A percentile compares a stretch with the other conserved stretches of the same genome.
Evolutionary conservation across 35 echinoderm and acorn worm species (phyloP).

Genomic region (Amphiura filiformis): DNA sequence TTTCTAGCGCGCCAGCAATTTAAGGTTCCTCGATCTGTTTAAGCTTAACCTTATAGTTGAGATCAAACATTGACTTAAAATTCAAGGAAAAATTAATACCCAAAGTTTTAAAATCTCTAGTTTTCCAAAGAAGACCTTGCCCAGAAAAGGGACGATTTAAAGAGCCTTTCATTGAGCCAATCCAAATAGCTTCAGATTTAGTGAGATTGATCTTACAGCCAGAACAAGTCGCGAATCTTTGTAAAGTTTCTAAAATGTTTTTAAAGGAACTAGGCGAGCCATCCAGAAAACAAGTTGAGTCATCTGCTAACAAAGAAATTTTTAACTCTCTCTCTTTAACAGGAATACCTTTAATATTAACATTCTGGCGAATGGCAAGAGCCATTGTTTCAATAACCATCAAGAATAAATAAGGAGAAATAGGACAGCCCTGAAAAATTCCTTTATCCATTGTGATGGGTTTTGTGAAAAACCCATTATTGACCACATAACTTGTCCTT

Average conservation of each 20-base stretch:
- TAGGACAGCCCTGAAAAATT: slow-evolving; percentile 15
- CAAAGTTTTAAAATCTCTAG: too few species aligned
- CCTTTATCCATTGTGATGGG: neutral
- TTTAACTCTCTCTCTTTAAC: neutral
- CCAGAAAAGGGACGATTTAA: too few species aligned
- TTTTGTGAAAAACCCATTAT: slow-evolving; percentile 4
- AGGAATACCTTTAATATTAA: slow-evolving; percentile 11
- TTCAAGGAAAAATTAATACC: too few species aligned
- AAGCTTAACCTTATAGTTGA: neutral
- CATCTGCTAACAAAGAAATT: slow-evolving; percentile 22
- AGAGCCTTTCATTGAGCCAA: neutral
- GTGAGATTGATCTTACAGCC: neutral
- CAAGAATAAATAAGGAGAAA: slow-evolving; percentile 23
- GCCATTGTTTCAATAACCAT: slow-evolving; percentile 3
- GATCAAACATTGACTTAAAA: too few species aligned
- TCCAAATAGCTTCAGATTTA: slow-evolving; percentile 27
- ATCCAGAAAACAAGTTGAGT: slow-evolving; percentile 11
- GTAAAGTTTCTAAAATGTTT: neutral
- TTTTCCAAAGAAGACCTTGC: too few species aligned
- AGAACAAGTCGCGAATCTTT: neutral
- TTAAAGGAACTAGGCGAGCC: neutral
- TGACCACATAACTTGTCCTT: slow-evolving; percentile 18
- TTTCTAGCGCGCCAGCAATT: neutral
- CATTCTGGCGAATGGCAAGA: slow-evolving; percentile 1
- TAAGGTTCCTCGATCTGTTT: neutral